Percentiles rank a stretch among this genome's conserved stretches.
phyloP scores from a whole-genome alignment of 1,140 invertebrate species.

The Apis cerana region DNA sequence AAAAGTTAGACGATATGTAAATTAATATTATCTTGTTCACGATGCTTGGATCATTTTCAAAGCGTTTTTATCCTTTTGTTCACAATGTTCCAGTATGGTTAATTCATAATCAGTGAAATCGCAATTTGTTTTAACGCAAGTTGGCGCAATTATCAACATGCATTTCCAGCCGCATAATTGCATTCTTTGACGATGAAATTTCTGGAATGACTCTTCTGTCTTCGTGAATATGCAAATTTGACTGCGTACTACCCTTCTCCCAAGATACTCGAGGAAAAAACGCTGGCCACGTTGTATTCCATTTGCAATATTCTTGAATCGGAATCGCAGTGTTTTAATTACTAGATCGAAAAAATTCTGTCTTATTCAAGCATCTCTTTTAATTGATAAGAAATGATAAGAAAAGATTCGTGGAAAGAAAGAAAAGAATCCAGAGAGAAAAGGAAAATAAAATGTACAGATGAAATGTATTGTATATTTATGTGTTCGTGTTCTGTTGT shows the following conservation, averaged over 20 bases:
- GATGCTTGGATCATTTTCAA: too few species aligned
- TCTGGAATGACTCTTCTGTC: neutral
- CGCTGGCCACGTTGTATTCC: neutral
- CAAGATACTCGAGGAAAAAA: neutral
- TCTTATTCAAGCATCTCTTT: neutral
- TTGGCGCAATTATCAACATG: neutral
- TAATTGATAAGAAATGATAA: too few species aligned
- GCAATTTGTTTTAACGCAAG: neutral
- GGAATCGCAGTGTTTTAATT: neutral
- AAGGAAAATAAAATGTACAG: too few species aligned
- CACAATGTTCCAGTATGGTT: too few species aligned
- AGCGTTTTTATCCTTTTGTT: too few species aligned
- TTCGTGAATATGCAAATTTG: conserved; percentile 22
- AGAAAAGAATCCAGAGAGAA: too few species aligned
- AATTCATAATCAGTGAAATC: neutral
- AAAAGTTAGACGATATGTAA: too few species aligned
- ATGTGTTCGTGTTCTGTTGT: too few species aligned
- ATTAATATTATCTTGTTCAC: too few species aligned
- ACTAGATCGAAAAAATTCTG: neutral
- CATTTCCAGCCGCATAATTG: neutral
- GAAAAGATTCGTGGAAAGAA: too few species aligned
- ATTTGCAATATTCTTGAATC: neutral
- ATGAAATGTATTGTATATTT: too few species aligned
- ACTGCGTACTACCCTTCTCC: neutral
- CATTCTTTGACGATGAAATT: neutral